Conservation (phyloP, 2,797 vertebrate genomes). For the Kryptolebias ocellatus region DNA sequence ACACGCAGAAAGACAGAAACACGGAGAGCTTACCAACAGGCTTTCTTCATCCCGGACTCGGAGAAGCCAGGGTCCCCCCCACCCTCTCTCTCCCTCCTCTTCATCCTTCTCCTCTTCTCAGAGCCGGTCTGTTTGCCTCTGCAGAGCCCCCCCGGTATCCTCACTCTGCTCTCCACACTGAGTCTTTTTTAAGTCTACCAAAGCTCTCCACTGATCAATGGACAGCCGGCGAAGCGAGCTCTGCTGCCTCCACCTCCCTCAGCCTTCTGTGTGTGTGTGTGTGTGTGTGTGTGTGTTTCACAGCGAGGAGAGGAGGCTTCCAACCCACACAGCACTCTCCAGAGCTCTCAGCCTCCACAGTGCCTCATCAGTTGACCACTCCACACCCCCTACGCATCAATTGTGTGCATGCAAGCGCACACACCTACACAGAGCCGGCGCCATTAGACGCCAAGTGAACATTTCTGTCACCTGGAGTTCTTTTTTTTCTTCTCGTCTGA, state of each 20-base stretch:
- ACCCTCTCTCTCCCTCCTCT: constrained; percentile 19
- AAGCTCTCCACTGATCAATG: constrained; percentile 76
- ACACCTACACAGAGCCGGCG: constrained; percentile 50
- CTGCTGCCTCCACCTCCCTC: constrained; percentile 74
- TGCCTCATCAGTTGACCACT: constrained; percentile 78
- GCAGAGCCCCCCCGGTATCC: constrained; percentile 20
- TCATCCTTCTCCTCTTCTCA: constrained; percentile 24
- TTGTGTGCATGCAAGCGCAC: constrained; percentile 49
- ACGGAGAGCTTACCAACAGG: constrained; percentile 65
- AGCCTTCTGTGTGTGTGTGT: constrained; percentile 36
- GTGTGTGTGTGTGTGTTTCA: constrained; percentile 47
- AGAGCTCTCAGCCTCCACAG: constrained; percentile 81
- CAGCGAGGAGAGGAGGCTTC: constrained; percentile 70
- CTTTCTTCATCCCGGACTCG: constrained; percentile 54
- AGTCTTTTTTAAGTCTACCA: constrained; percentile 73
- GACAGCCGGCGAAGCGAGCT: constrained; percentile 65
- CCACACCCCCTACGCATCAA: constrained; percentile 75
- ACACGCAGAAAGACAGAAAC: constrained; percentile 52
- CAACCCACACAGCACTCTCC: constrained; percentile 80
- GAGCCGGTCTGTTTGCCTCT: constrained; percentile 12
- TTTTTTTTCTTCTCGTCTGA: constrained; percentile 9
- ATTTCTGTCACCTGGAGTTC: constrained; percentile 59
- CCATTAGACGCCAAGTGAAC: constrained; percentile 53
- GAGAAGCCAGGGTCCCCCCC: constrained; percentile 38
- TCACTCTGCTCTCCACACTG: constrained; percentile 65